A percentile compares a stretch with the other conserved stretches of the same genome.
Evolutionary conservation across 30 jellyfish, hydroid and myxozoan species (phyloP).

Genomic region (Clytia hemisphaerica): DNA sequence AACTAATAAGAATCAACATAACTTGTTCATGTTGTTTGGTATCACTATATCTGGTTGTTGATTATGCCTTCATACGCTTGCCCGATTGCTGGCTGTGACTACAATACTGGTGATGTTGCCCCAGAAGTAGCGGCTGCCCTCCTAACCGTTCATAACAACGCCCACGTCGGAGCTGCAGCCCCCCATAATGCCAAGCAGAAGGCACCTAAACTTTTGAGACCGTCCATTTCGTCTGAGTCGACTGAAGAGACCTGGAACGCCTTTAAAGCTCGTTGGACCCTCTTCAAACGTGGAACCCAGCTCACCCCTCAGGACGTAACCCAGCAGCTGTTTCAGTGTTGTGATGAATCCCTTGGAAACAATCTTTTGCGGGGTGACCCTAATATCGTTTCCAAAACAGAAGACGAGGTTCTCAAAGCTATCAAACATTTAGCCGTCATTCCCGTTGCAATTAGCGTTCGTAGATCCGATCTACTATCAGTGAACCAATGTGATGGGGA

Average conservation of each 20-base stretch:
- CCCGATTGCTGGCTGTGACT: no score
- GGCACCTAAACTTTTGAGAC: no score
- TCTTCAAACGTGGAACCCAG: conserved; percentile 2
- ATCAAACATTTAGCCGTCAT: background rate
- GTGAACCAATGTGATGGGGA: no score
- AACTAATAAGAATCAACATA: no score
- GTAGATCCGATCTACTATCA: no score
- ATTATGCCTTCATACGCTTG: no score
- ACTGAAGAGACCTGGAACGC: conserved; percentile 6
- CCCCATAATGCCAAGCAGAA: background rate
- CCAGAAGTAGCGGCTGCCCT: conserved; percentile 20
- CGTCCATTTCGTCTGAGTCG: background rate
- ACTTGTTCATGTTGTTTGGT: no score
- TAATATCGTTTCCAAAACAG: background rate
- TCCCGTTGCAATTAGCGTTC: conserved; percentile 1
- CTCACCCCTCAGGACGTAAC: conserved; percentile 3
- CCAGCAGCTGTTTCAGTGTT: background rate
- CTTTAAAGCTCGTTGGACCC: background rate
- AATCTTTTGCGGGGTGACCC: background rate
- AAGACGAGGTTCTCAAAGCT: background rate
- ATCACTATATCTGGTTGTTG: no score
- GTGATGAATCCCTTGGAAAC: conserved; percentile 3
- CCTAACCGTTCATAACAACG: background rate
- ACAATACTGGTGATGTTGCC: background rate
- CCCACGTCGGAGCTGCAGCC: conserved; percentile 13